Percentiles rank a stretch among this genome's conserved stretches.
Conservation (phyloP, 2,888 invertebrate species). For the Erebia ligea region DNA sequence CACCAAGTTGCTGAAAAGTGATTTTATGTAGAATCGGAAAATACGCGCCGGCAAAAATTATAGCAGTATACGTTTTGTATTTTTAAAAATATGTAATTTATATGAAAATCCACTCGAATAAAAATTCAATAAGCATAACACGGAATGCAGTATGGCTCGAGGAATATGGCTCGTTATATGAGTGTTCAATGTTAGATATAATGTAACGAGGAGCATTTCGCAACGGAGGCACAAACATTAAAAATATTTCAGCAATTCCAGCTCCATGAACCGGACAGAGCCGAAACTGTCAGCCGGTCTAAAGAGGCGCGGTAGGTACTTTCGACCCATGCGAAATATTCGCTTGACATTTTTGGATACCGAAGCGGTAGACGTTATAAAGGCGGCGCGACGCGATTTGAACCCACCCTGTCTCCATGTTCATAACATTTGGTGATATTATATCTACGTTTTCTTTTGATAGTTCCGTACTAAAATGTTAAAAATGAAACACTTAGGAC, state of each 20-base stretch:
- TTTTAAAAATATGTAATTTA: conserved; percentile 8
- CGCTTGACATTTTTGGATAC: conserved; percentile 19
- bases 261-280: conserved; percentile 20
- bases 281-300: conserved; percentile 18
- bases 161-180: background rate
- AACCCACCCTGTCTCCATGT: background rate
- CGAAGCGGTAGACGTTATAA: conserved; percentile 6
- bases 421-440: background rate
- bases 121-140: conserved; percentile 18
- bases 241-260: conserved; percentile 35
- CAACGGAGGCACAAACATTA: conserved; percentile 24
- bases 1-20: too few species aligned
- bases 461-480: too few species aligned
- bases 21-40: too few species aligned
- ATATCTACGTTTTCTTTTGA: too few species aligned
- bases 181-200: conserved; percentile 29
- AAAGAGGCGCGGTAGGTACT: background rate
- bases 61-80: background rate
- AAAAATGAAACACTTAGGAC: too few species aligned
- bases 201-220: conserved; percentile 28
- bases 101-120: background rate
- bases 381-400: background rate
- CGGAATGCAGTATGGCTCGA: conserved; percentile 23
- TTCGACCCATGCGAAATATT: conserved; percentile 27
- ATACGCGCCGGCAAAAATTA: background rate